Conservation (phyloP, 2,113 vertebrate genomes). For the Tragelaphus scriptus region DNA sequence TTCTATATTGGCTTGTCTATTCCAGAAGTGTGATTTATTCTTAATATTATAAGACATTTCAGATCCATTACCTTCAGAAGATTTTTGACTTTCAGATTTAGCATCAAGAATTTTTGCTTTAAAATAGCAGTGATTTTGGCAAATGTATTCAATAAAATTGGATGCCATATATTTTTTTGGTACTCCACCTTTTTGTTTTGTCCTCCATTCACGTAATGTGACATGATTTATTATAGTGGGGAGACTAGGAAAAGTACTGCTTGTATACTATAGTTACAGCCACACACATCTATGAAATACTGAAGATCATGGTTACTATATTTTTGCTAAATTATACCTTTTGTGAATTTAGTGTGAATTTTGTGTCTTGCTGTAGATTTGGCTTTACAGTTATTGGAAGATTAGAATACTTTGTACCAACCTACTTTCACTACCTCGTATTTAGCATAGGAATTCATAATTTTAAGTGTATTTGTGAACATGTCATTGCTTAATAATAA, state of each 20-base stretch:
- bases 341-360: background rate
- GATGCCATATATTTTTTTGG: background rate
- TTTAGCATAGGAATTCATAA: background rate
- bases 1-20: background rate
- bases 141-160: slow-evolving; percentile 27
- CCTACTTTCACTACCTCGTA: background rate
- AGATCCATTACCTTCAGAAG: background rate
- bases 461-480: background rate
- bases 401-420: background rate
- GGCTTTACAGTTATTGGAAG: background rate
- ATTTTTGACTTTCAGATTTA: slow-evolving; percentile 40
- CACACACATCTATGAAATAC: background rate
- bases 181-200: background rate
- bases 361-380: background rate
- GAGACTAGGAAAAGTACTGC: background rate
- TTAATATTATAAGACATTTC: slow-evolving; percentile 1
- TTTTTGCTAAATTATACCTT: slow-evolving; percentile 4
- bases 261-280: background rate
- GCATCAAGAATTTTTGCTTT: background rate
- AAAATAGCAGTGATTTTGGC: slow-evolving; percentile 36
- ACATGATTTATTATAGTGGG: background rate
- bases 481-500: background rate
- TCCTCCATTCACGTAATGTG: background rate
- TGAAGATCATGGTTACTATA: background rate
- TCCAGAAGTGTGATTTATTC: slow-evolving; percentile 16